These are phyloP conservation scores for Heliconius melpomene DNA, from an alignment of 1,140 invertebrate species.

Conservation along the genomic window DNA sequence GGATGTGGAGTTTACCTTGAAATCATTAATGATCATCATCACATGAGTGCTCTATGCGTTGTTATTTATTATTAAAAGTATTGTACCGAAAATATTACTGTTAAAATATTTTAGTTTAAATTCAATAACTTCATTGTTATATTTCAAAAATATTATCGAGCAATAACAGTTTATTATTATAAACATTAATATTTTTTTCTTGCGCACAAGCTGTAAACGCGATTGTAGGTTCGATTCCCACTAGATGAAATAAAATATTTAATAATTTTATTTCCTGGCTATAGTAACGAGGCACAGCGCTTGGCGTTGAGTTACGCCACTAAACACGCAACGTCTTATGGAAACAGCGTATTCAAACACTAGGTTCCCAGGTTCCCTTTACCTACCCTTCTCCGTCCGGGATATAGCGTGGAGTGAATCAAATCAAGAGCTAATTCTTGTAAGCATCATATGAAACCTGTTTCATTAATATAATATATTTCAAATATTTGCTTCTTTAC, in stretches of 20 bases:
- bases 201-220: too few species aligned
- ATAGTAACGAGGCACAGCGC: too few species aligned
- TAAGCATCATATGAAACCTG: background rate
- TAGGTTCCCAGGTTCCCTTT: too few species aligned
- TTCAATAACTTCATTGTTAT: background rate
- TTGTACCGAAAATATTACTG: background rate
- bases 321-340: too few species aligned
- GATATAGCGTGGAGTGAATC: too few species aligned
- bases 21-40: slow-evolving; percentile 15
- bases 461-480: background rate
- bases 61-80: background rate
- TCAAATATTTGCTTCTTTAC: background rate
- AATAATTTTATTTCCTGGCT: too few species aligned
- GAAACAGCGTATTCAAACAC: too few species aligned
- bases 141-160: background rate
- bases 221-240: too few species aligned
- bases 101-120: background rate
- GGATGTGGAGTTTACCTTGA: slow-evolving; percentile 19
- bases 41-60: background rate
- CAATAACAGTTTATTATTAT: background rate
- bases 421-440: background rate
- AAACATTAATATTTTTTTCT: too few species aligned
- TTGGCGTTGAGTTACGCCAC: too few species aligned
- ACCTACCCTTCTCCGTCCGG: too few species aligned
- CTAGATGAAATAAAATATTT: too few species aligned